Conservation (phyloP, 2,113 vertebrate species). For the Cariama cristata region DNA sequence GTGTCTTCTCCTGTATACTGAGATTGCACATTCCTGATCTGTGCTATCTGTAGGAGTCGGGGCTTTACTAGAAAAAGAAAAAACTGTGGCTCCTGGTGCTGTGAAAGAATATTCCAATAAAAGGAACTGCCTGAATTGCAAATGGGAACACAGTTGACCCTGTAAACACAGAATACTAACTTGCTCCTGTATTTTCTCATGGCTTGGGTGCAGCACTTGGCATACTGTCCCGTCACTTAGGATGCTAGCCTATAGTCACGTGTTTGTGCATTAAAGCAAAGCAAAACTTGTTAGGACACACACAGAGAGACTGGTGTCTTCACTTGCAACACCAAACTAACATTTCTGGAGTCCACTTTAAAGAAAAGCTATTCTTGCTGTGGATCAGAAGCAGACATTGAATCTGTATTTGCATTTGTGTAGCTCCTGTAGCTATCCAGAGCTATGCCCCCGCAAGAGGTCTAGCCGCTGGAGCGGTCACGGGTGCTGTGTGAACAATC, state of each 20-base stretch:
- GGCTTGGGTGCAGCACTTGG: neutral
- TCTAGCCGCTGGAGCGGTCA: neutral
- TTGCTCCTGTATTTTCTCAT: neutral
- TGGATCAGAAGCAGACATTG: neutral
- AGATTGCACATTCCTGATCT: neutral
- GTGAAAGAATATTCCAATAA: neutral
- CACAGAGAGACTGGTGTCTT: neutral
- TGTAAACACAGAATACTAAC: neutral
- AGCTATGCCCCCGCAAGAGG: neutral
- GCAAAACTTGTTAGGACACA: neutral
- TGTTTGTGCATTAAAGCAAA: neutral
- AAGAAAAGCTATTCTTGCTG: neutral
- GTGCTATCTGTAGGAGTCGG: neutral
- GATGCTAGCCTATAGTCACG: neutral
- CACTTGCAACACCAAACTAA: neutral
- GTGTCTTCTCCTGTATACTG: neutral
- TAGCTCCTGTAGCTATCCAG: neutral
- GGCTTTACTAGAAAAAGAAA: neutral
- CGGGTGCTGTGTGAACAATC: neutral
- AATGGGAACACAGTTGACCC: neutral
- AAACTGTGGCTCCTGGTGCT: neutral
- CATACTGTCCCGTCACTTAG: neutral
- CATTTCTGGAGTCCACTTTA: accelerated
- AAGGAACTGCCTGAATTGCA: neutral
- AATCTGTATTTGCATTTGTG: neutral